Evolutionary conservation across 2,113 vertebrate species (phyloP).

Genomic region (Erinaceus europaeus): DNA sequence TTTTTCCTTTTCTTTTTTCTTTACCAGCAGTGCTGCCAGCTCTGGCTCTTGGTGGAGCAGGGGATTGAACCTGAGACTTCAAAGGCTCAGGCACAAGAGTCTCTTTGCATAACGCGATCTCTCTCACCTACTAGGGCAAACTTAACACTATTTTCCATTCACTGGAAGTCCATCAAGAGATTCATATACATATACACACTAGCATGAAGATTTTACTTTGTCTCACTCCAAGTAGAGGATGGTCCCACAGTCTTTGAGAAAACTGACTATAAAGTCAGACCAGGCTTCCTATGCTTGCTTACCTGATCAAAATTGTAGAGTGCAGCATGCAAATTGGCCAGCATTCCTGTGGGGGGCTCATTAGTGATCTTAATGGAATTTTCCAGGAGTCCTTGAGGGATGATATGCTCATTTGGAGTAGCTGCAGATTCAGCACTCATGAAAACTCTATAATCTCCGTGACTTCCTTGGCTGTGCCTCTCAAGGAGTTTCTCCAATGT

Average conservation of each 20-base stretch:
- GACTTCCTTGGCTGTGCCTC: slow-evolving; percentile 73
- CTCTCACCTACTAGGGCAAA: too few relatives aligned
- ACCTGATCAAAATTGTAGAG: slow-evolving; percentile 88
- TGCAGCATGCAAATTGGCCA: slow-evolving; percentile 84
- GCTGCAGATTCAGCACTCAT: slow-evolving; percentile 84
- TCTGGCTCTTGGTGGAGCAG: too few relatives aligned
- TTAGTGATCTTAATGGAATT: slow-evolving; percentile 88
- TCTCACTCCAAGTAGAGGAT: neutral
- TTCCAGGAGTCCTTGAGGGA: slow-evolving; percentile 87
- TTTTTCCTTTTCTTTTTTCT: neutral
- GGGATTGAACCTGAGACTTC: too few relatives aligned
- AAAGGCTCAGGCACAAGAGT: too few relatives aligned
- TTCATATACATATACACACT: neutral
- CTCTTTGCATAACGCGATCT: too few relatives aligned
- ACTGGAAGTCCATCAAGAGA: neutral
- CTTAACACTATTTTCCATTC: too few relatives aligned
- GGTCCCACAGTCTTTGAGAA: neutral
- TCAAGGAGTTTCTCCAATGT: slow-evolving; percentile 85
- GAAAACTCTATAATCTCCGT: slow-evolving; percentile 85
- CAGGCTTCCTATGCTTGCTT: neutral
- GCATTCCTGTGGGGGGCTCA: slow-evolving; percentile 85
- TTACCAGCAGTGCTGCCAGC: too few relatives aligned
- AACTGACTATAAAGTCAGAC: neutral
- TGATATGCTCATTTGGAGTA: slow-evolving; percentile 80
- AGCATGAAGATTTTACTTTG: neutral